Percentiles rank a stretch among this genome's conserved stretches.
Evolutionary conservation across 1,140 invertebrate species (phyloP).

Genomic region (Aradophagus sp.): DNA sequence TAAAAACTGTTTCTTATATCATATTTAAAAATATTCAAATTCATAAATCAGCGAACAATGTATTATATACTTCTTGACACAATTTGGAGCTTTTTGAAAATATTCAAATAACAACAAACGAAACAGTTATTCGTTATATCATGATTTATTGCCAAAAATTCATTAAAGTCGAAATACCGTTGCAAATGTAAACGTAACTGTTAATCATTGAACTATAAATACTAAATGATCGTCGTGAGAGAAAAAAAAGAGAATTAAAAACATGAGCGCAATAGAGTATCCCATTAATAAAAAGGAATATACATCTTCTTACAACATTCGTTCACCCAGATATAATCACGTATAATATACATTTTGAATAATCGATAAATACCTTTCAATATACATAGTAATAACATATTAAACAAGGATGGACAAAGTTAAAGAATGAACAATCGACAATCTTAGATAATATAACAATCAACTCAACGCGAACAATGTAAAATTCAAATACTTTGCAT

Average conservation of each 20-base stretch:
- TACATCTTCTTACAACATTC: constrained; percentile 40
- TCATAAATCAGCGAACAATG: too few species aligned
- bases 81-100: too few species aligned
- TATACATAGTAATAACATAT: constrained; percentile 57
- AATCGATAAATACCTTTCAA: constrained; percentile 54
- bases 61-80: too few species aligned
- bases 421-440: constrained; percentile 48
- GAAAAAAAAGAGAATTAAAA: too few species aligned
- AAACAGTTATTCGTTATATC: too few species aligned
- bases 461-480: constrained; percentile 36
- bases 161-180: constrained; percentile 38
- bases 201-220: constrained; percentile 23
- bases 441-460: constrained; percentile 42
- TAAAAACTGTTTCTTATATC: too few species aligned
- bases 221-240: constrained; percentile 23
- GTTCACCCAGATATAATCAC: constrained; percentile 54
- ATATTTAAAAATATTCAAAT: too few species aligned
- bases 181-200: constrained; percentile 30
- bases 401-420: too few species aligned
- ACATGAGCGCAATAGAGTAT: constrained; percentile 30
- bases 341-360: constrained; percentile 53
- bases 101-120: too few species aligned
- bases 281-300: constrained; percentile 42
- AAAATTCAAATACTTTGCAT: constrained; percentile 21
- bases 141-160: constrained; percentile 49